Conservation (phyloP, 2,113 vertebrate genomes). For the Corvus hawaiiensis region DNA sequence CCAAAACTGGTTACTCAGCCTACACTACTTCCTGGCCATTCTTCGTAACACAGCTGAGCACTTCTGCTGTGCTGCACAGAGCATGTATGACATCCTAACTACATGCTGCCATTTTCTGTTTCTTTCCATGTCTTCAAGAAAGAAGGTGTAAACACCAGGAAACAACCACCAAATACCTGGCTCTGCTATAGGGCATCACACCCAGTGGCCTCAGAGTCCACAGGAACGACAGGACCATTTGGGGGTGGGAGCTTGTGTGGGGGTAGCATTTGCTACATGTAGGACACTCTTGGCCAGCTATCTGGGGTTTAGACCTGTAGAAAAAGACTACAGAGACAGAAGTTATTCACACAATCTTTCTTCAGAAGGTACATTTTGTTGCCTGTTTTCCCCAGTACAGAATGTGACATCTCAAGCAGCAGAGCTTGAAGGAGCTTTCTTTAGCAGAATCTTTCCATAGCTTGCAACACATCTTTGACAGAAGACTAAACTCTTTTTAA, state of each 20-base stretch:
- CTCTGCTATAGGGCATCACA: not conserved
- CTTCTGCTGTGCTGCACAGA: not conserved
- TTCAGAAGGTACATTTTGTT: not conserved
- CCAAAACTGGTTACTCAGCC: not conserved
- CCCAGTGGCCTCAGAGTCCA: not conserved
- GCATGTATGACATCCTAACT: not conserved
- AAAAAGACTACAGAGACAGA: not conserved
- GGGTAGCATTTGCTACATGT: not conserved
- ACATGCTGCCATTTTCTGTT: not conserved
- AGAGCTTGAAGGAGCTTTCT: not conserved
- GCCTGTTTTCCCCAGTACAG: not conserved
- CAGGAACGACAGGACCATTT: not conserved
- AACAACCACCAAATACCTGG: not conserved
- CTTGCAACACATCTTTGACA: not conserved
- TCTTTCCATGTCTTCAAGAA: not conserved
- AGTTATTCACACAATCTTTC: not conserved
- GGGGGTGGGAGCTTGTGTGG: not conserved
- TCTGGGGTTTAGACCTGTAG: not conserved
- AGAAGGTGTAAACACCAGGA: not conserved
- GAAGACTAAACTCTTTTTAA: not conserved
- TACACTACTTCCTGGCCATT: not conserved
- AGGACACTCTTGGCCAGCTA: not conserved
- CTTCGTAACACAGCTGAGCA: not conserved
- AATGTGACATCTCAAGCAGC: not conserved
- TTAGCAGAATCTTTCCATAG: not conserved